A percentile compares a stretch with the other conserved stretches of the same genome.
These are phyloP conservation scores for Parascotia fuliginaria DNA, from an alignment of 2,888 invertebrate species.

Conservation along the genomic window DNA sequence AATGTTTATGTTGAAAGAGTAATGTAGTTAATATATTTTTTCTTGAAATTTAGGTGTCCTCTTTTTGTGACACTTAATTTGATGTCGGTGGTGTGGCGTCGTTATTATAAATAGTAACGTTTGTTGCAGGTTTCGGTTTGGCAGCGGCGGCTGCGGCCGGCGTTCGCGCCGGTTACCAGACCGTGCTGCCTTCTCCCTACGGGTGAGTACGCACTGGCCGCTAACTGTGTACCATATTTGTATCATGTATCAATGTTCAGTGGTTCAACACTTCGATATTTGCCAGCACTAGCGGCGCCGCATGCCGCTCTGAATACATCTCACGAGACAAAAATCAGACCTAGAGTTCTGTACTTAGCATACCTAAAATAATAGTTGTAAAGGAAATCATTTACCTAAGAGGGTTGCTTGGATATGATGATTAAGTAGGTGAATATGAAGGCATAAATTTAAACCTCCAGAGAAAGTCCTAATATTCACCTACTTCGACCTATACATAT, in stretches of 20 bases:
- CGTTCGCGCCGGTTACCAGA: conserved; percentile 91
- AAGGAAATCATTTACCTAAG: background rate
- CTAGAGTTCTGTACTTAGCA: conserved; percentile 11
- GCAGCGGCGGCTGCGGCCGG: conserved; percentile 87
- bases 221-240: conserved; percentile 57
- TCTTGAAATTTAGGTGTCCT: conserved; percentile 53
- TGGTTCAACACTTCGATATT: conserved; percentile 83
- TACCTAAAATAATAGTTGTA: conserved; percentile 30
- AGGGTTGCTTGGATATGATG: background rate
- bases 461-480: background rate
- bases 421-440: background rate
- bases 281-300: conserved; percentile 82
- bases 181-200: conserved; percentile 92
- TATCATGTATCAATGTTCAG: conserved; percentile 81
- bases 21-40: conserved; percentile 50
- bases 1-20: conserved; percentile 65
- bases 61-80: conserved; percentile 54
- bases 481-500: background rate
- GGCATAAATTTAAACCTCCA: background rate
- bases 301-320: conserved; percentile 77
- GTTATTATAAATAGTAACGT: conserved; percentile 48
- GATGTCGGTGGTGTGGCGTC: conserved; percentile 20
- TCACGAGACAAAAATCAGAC: conserved; percentile 86
- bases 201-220: conserved; percentile 88
- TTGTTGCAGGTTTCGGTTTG: conserved; percentile 78